Percentiles rank a stretch among this genome's conserved stretches.
Evolutionary conservation across 2,888 invertebrate genomes (phyloP).

Genomic region (Caenorhabditis sp.): DNA sequence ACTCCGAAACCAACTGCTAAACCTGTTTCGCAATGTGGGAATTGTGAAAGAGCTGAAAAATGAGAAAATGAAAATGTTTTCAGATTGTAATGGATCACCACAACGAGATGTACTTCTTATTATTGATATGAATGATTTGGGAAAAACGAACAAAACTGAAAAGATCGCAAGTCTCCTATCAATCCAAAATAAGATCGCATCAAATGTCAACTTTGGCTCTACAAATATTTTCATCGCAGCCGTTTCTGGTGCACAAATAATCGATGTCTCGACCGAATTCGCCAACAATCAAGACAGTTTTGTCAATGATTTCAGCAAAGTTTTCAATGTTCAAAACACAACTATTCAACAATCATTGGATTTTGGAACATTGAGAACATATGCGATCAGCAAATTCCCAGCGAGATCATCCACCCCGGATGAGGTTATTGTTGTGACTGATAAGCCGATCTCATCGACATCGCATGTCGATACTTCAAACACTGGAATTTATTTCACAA

Average conservation of each 20-base stretch:
- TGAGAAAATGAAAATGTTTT: not conserved
- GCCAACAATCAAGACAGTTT: constrained; percentile 3
- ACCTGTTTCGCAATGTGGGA: not conserved
- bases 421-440: constrained; percentile 26
- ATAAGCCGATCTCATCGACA: constrained; percentile 5
- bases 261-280: constrained; percentile 12
- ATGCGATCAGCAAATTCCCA: constrained; percentile 3
- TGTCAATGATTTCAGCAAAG: constrained; percentile 19
- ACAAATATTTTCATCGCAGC: constrained; percentile 26
- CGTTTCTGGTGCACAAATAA: constrained; percentile 6
- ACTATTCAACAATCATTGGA: not conserved
- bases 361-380: not conserved
- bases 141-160: constrained; percentile 25
- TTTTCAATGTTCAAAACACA: constrained; percentile 8
- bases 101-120: constrained; percentile 24
- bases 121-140: constrained; percentile 22
- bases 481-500: constrained; percentile 22
- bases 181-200: constrained; percentile 4
- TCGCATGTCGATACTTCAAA: not conserved
- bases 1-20: constrained; percentile 2
- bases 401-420: constrained; percentile 16
- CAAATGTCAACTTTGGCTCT: constrained; percentile 19
- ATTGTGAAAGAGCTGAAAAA: not conserved
- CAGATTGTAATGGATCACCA: constrained; percentile 27
- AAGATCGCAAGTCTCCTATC: constrained; percentile 14